phyloP scores from a whole-genome alignment of 2,113 vertebrate species.

The Apistogramma diplotaenia region DNA sequence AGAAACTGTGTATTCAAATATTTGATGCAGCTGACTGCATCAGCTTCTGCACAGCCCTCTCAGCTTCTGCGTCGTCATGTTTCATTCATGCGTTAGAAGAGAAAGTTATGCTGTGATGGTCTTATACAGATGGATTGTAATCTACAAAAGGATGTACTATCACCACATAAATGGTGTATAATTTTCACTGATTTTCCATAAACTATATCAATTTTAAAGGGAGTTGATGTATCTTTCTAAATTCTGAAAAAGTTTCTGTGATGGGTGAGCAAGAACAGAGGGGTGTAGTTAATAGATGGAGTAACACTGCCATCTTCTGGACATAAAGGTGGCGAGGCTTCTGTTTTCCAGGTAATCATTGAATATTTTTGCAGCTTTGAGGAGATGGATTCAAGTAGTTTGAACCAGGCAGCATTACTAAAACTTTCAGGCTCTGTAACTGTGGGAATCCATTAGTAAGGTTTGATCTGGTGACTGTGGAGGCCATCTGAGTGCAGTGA shows the following conservation, averaged over 20 bases:
- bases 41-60: not conserved
- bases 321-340: not conserved
- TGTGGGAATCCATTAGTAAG: not conserved
- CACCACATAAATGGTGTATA: not conserved
- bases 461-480: too few relatives aligned
- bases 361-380: not conserved
- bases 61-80: not conserved
- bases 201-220: not conserved
- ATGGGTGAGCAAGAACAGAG: not conserved
- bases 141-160: too few relatives aligned
- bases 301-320: conserved; percentile 44
- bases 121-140: too few relatives aligned
- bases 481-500: too few relatives aligned
- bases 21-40: not conserved
- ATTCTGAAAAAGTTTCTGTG: not conserved
- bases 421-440: not conserved
- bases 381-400: not conserved
- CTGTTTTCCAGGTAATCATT: not conserved
- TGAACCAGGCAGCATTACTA: not conserved
- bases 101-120: not conserved
- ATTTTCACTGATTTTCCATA: not conserved
- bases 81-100: not conserved
- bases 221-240: not conserved
- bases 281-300: not conserved
- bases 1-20: not conserved